Conservation (phyloP, 2,797 vertebrate genomes). For the Meriones psammophilus region DNA sequence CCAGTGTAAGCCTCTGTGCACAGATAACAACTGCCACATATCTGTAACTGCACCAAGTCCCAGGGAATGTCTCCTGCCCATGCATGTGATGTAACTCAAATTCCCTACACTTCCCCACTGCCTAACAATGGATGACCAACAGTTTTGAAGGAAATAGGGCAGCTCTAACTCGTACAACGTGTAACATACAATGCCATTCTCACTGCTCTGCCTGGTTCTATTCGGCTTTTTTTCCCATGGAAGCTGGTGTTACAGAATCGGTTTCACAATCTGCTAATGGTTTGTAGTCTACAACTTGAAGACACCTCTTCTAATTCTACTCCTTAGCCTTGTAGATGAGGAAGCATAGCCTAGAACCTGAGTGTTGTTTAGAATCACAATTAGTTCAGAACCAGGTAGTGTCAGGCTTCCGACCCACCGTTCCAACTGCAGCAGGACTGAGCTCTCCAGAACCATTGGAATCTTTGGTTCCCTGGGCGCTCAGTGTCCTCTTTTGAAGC, state of each 20-base stretch:
- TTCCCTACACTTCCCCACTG: too few relatives aligned
- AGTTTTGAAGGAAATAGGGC: constrained; percentile 57
- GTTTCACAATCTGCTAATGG: background rate
- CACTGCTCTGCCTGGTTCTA: background rate
- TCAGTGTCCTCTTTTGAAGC: background rate
- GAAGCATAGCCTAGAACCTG: background rate
- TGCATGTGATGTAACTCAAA: background rate
- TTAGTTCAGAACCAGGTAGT: background rate
- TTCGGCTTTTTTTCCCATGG: background rate
- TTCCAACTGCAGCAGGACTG: background rate
- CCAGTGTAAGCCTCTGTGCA: background rate
- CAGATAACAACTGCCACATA: background rate
- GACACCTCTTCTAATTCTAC: background rate
- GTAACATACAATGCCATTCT: background rate
- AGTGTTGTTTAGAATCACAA: background rate
- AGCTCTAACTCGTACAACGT: background rate
- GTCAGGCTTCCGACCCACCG: background rate
- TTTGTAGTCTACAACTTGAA: background rate
- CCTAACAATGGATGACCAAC: constrained; percentile 58
- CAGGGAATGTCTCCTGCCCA: constrained; percentile 64
- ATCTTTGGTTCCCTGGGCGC: background rate
- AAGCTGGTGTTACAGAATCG: background rate
- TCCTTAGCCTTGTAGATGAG: background rate
- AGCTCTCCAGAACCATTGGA: background rate
- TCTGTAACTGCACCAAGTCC: constrained; percentile 71